Percentiles rank a stretch among this genome's conserved stretches.
Conservation (phyloP, 2,888 invertebrate genomes). For the Sarcophaga variegata region DNA sequence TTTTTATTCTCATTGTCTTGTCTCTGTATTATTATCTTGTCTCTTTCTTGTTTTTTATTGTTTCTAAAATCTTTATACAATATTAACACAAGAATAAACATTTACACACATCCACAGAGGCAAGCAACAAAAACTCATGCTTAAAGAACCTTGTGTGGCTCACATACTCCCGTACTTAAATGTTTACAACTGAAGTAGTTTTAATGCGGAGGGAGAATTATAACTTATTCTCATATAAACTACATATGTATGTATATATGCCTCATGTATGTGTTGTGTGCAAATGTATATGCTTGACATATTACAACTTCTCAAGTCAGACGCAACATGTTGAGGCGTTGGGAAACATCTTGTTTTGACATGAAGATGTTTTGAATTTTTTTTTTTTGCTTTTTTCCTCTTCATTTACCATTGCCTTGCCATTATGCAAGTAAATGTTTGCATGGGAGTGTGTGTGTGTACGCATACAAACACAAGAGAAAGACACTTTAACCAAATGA, state of each 20-base stretch:
- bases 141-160: too few relatives aligned
- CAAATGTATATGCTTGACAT: neutral
- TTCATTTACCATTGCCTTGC: neutral
- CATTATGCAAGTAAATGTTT: neutral
- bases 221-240: too few relatives aligned
- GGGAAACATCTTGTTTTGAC: constrained; percentile 67
- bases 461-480: neutral
- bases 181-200: neutral
- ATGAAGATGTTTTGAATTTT: constrained; percentile 62
- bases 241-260: constrained; percentile 11
- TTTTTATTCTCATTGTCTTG: constrained; percentile 23
- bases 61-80: constrained; percentile 3
- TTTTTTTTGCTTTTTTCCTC: constrained; percentile 21
- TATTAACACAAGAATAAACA: constrained; percentile 19
- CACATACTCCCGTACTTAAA: too few relatives aligned
- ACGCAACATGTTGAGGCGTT: constrained; percentile 69
- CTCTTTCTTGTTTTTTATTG: constrained; percentile 12
- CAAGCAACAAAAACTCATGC: neutral
- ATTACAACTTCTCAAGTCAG: constrained; percentile 60
- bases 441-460: neutral
- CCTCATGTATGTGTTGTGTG: constrained; percentile 6
- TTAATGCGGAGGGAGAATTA: constrained; percentile 10
- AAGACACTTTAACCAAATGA: constrained; percentile 57
- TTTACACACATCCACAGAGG: constrained; percentile 19
- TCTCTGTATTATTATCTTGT: neutral